These are phyloP conservation scores for Ariopsis seemanni DNA, from an alignment of 2,113 vertebrate genomes.

Conservation along the genomic window DNA sequence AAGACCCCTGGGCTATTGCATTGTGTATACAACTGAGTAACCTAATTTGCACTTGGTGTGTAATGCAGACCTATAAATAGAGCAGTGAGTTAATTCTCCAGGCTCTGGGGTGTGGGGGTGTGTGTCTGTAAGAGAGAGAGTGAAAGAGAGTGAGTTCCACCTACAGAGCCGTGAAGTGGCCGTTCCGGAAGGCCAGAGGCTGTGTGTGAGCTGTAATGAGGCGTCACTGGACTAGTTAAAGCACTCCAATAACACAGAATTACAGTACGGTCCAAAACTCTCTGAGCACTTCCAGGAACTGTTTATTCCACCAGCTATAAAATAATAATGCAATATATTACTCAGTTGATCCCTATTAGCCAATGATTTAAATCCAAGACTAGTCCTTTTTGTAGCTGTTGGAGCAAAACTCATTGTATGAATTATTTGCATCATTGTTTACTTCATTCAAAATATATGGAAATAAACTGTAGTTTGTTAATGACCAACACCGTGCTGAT, in stretches of 20 bases:
- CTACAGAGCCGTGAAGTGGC: slow-evolving; percentile 54
- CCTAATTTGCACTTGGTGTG: slow-evolving; percentile 75
- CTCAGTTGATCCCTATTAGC: not conserved
- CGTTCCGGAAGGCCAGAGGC: slow-evolving; percentile 59
- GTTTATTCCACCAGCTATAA: slow-evolving; percentile 17
- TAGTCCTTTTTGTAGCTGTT: not conserved
- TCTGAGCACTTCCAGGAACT: not conserved
- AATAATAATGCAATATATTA: not conserved
- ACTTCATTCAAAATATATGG: not conserved
- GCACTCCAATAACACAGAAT: slow-evolving; percentile 61
- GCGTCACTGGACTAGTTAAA: slow-evolving; percentile 69
- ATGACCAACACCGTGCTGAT: not conserved
- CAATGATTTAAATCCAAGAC: not conserved
- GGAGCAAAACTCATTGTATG: not conserved
- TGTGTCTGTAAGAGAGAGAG: not conserved
- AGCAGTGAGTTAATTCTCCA: slow-evolving; percentile 49
- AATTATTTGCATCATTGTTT: not conserved
- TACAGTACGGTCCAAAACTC: not conserved
- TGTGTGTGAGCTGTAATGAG: slow-evolving; percentile 67
- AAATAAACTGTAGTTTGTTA: not conserved
- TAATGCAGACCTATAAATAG: slow-evolving; percentile 67
- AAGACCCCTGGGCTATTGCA: slow-evolving; percentile 57
- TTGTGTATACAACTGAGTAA: slow-evolving; percentile 66
- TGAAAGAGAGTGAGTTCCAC: not conserved
- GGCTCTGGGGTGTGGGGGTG: not conserved